Evolutionary conservation across 2,797 vertebrate species (phyloP).

Genomic region (Onychomys leucogaster): DNA sequence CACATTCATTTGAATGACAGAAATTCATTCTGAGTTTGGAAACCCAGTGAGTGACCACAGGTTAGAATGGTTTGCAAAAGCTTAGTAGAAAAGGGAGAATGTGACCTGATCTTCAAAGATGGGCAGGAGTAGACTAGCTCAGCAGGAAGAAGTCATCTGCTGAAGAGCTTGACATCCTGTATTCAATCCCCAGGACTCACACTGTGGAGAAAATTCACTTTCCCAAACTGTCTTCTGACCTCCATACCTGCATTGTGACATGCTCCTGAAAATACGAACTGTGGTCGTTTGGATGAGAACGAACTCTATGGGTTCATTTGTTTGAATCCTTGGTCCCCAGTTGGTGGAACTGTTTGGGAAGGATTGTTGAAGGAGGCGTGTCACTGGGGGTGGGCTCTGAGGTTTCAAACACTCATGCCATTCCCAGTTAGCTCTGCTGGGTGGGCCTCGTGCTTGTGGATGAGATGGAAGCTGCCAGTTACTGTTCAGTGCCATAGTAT

Average conservation of each 20-base stretch:
- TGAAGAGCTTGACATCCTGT: neutral
- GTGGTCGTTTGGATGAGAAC: neutral
- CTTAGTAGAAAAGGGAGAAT: slow-evolving; percentile 5
- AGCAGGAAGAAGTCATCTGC: neutral
- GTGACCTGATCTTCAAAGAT: slow-evolving; percentile 28
- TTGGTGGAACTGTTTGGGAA: neutral
- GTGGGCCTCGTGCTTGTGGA: neutral
- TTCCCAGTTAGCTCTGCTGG: neutral
- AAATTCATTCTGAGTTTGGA: slow-evolving; percentile 46
- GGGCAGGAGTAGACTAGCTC: neutral
- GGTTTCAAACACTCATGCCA: neutral
- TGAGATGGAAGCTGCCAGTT: neutral
- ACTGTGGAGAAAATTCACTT: neutral
- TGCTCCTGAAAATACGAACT: neutral
- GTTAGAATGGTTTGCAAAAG: slow-evolving; percentile 27
- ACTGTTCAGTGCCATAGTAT: neutral
- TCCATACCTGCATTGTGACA: neutral
- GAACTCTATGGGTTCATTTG: neutral
- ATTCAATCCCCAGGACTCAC: neutral
- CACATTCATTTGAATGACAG: neutral
- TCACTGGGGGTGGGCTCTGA: neutral
- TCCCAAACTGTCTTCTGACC: neutral
- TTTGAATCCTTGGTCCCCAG: neutral
- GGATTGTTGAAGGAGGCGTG: neutral
- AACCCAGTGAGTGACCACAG: neutral